A percentile compares a stretch with the other conserved stretches of the same genome.
Evolutionary conservation across 2,113 vertebrate species (phyloP).

Genomic region (Scytalopus superciliaris): DNA sequence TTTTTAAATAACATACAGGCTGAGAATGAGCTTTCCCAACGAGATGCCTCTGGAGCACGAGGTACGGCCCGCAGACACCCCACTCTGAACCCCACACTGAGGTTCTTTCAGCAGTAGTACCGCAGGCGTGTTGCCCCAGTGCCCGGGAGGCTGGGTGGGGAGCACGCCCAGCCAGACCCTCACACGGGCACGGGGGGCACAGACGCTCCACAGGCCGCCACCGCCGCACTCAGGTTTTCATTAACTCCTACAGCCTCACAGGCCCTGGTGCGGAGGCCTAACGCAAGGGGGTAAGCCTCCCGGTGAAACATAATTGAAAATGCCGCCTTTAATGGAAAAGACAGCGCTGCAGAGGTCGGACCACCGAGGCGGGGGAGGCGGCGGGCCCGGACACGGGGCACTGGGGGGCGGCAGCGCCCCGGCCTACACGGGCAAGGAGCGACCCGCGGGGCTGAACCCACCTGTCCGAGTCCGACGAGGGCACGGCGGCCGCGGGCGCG

Average conservation of each 20-base stretch:
- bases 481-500: too few species aligned
- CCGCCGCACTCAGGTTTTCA: fast-evolving
- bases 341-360: too few species aligned
- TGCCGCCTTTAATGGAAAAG: fast-evolving
- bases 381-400: fast-evolving
- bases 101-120: neutral
- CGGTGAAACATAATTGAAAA: fast-evolving
- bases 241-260: neutral
- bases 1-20: neutral
- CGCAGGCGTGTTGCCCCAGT: too few species aligned
- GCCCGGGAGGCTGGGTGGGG: fast-evolving
- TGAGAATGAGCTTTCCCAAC: neutral
- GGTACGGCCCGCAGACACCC: too few species aligned
- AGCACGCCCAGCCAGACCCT: fast-evolving
- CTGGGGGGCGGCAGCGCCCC: neutral
- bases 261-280: fast-evolving
- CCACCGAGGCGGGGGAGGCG: fast-evolving
- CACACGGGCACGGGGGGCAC: fast-evolving
- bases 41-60: fast-evolving
- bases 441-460: neutral
- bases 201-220: fast-evolving
- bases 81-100: fast-evolving
- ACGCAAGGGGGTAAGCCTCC: neutral
- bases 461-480: slow-evolving; percentile 7
- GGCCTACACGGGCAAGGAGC: neutral